Evolutionary conservation across 1,140 invertebrate genomes (phyloP), one percentile per base, ranked within the genome.

Genomic region (Cydia pomonella): DNA sequence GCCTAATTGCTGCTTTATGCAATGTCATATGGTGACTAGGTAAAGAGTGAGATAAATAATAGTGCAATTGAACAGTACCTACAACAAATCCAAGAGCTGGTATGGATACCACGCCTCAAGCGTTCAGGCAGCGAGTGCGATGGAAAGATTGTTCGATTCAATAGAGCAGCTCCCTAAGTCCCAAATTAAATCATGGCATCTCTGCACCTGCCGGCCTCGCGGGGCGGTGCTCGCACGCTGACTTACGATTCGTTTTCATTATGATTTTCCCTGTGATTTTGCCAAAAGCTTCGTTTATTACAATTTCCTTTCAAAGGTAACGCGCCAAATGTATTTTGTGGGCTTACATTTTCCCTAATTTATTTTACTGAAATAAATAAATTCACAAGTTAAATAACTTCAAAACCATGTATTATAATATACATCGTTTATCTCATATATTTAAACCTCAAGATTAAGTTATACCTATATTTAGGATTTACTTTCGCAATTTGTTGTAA

Each of bases 161-260:
- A 91, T 90, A 89, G 84, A 88, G 85, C 83, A 87, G 84, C 86
- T 91, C 89, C 91, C 91, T 83, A 87, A 90, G 86, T 91, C 91
- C 91, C 91, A 92, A 92, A 92, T 92, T 92, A 92, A 90, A 92
- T 92, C 88, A 92, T 87, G 86, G 84, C 89, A 87, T 87, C 85
- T 85, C 81, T 84, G 87, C 88, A 90, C 87, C 88, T 90, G 88
- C 80, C 80, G 81, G 75, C 77, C 80, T 82, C 82, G 80, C 79
- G 81, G 82, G 82, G 72, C 83, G 77, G 84, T 82, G 79, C 80
- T 79, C 81, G 77, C 78, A 76, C 73, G 33, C 82, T 82, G 73
- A 79, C 75, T 83, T 76, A 82, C 77, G 78, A 82, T 83, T 81
- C 77, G 78, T 82, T 84, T 81, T 82, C 80, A 84, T 84, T 82